phyloP scores from a whole-genome alignment of 2,888 invertebrate species.

The Tetropium fuscum region DNA sequence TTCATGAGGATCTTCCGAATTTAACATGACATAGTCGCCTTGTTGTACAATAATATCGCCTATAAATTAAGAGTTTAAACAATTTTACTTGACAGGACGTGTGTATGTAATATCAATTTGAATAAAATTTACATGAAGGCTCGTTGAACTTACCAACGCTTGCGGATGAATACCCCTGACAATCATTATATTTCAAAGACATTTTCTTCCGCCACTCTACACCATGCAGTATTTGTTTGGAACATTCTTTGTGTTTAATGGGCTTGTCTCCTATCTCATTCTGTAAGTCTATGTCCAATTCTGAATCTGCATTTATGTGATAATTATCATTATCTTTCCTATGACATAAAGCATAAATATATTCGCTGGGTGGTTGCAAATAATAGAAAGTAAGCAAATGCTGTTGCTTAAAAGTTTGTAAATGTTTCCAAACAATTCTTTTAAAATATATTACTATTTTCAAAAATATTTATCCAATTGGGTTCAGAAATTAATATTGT shows the following conservation, averaged over 20 bases:
- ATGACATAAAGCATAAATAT: too few relatives aligned
- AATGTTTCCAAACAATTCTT: too few relatives aligned
- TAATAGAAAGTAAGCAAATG: too few relatives aligned
- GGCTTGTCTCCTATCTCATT: slow-evolving; percentile 68
- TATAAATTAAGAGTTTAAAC: too few relatives aligned
- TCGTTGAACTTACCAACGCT: slow-evolving; percentile 67
- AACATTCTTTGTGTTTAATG: slow-evolving; percentile 59
- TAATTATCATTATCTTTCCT: too few relatives aligned
- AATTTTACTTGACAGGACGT: too few relatives aligned
- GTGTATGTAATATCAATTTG: too few relatives aligned
- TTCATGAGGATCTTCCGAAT: slow-evolving; percentile 74
- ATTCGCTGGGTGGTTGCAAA: too few relatives aligned
- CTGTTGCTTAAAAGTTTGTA: too few relatives aligned
- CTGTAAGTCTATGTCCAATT: background rate
- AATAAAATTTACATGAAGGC: background rate
- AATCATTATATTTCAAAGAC: slow-evolving; percentile 68
- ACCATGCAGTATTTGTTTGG: slow-evolving; percentile 64
- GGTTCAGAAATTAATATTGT: too few relatives aligned
- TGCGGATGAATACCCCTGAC: slow-evolving; percentile 69
- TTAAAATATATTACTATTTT: too few relatives aligned
- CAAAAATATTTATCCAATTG: too few relatives aligned
- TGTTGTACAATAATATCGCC: slow-evolving; percentile 68
- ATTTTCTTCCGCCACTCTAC: slow-evolving; percentile 75
- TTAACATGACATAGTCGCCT: slow-evolving; percentile 81
- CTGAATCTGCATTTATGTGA: background rate